Base-by-base conservation (phyloP, 2,797 vertebrate genomes). In the Hippocampus kuda region DNA sequence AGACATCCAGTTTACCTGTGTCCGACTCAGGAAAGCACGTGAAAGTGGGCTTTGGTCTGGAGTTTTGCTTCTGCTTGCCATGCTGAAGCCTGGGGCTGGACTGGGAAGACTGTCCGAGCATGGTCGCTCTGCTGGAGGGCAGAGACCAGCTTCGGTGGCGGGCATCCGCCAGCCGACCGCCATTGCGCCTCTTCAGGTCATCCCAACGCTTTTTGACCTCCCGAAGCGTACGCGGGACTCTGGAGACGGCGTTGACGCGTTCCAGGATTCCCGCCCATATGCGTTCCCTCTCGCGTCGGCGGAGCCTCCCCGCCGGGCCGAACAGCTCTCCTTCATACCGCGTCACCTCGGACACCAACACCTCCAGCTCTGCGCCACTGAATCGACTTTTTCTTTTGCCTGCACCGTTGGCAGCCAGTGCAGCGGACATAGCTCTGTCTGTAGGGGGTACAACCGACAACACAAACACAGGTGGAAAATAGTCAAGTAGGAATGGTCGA, bases 121-220 rank as follows among this genome's bases (percentile, higher is more conserved):
- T 78, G 0, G 87, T 82, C 0, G 84, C 65, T 75, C 90, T 87
- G 81, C 87, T 85, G 75, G 91, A 84, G 0, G 91, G 90, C 69
- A 91, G 71, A 72, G 91, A 91, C 74, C 90, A 91, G 72, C 79
- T 90, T 68, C 91, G 91, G 68, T 92, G 91, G 60, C 91, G 88
- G 4, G 91, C 91, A 16, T 92, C 91, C 0, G 92, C 92, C 68
- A 93, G 82, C 75, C 91, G 84, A 27, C 91, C 92, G 12, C 92
- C 91, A 3, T 91, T 93, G 34, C 92, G 92, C 77, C 92, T 89
- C 83, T 93, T 93, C 57, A 93, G 75, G 77, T 93, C 92, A 10
- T 93, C 92, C 92, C 92, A 93, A 67, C 92, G 90, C 69, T 93
- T 93, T 84, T 93, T 93, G 48, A 93, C 92, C 74, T 93, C 92